A percentile compares a stretch with the other conserved stretches of the same genome.
phyloP scores from a whole-genome alignment of 2,797 vertebrate species.

The Calcarius lapponicus region DNA sequence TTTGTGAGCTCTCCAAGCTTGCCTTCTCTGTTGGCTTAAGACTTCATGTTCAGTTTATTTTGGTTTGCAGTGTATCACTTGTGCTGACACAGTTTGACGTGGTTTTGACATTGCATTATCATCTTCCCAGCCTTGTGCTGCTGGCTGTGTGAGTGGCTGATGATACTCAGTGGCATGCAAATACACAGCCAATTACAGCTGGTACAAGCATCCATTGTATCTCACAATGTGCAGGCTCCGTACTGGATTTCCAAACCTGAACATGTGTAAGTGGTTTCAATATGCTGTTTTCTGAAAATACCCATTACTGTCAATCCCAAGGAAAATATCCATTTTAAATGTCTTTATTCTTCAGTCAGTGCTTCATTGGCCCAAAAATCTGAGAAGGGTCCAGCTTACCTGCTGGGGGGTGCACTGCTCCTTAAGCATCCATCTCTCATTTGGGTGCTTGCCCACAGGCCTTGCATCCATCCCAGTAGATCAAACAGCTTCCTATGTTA shows the following conservation, averaged over 20 bases:
- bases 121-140: conserved; percentile 16
- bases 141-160: neutral
- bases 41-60: conserved; percentile 7
- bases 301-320: conserved; percentile 4
- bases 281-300: conserved; percentile 26
- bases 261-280: conserved; percentile 14
- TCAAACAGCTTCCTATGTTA: neutral
- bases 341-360: neutral
- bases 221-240: conserved; percentile 1
- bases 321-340: neutral
- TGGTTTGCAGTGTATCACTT: conserved; percentile 29
- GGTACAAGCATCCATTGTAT: conserved; percentile 30
- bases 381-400: neutral
- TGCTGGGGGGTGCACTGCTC: neutral
- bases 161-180: conserved; percentile 20
- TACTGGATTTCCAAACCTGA: conserved; percentile 37
- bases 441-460: neutral
- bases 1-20: neutral
- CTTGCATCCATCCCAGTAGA: neutral
- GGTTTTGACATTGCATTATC: conserved; percentile 18
- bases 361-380: neutral
- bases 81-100: conserved; percentile 16
- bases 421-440: neutral
- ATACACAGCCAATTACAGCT: conserved; percentile 57
- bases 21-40: neutral